Evolutionary conservation across 2,888 invertebrate genomes (phyloP), one percentile per base, ranked within the genome.

Genomic region (Nymphalis polychloros): DNA sequence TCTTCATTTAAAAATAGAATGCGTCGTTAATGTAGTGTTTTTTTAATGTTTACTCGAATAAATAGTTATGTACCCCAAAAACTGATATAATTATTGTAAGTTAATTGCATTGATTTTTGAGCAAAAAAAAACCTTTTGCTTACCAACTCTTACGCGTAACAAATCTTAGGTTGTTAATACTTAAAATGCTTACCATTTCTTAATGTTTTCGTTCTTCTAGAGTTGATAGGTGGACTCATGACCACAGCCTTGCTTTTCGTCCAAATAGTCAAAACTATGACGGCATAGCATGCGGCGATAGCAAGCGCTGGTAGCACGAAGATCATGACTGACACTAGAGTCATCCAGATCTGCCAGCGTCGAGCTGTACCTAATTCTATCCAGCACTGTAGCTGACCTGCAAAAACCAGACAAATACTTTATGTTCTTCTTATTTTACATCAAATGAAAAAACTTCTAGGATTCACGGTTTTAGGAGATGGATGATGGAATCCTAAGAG

Each of bases 181-280:
- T 19, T 41, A 10, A 47, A 5, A 2, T 23, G 49, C 83, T 78
- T 31, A 89, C 89, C 87, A 75, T 89, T 92, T 50, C 89, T 84
- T 77, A 90, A 72, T 66, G 87, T 87, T 72, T 91, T 92, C 0
- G 88, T 90, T 73, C 90, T 81, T 70, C 92, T 83, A 13, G 89
- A 90, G 71, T 88, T 90, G 59, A 90, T 83, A 5, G 93, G 92
- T 1, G 94, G 94, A 48, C 90, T 92, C 89, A 93, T 93, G 3
- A 93, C 94, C 8, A 95, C 93, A 2, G 95, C 93, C 77, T 95
- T 94, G 80, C 96, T 95, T 82, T 97, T 97, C 7, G 96, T 95
- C 98, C 98, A 98, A 77, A 98, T 98, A 10, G 98, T 98, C 80
- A 96, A 94, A 1, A 98, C 97, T 78, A 98, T 98, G 77, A 98